Evolutionary conservation across 2,113 vertebrate genomes (phyloP).

Genomic region (Sprattus sprattus): DNA sequence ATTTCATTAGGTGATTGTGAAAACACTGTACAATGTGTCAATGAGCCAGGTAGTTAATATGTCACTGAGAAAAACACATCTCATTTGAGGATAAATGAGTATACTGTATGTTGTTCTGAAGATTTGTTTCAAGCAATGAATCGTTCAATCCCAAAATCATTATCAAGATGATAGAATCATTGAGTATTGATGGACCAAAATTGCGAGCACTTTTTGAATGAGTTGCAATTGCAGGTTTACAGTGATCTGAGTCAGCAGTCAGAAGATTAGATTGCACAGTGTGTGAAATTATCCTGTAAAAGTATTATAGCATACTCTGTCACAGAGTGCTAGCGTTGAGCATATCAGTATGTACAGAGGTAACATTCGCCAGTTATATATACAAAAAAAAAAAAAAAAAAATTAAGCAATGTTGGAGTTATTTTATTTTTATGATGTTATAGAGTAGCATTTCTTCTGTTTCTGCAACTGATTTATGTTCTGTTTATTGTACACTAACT

Average conservation of each 20-base stretch:
- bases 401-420: background rate
- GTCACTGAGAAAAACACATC: background rate
- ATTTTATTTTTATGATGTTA: constrained; percentile 10
- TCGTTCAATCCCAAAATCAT: background rate
- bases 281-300: constrained; percentile 14
- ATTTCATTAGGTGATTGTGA: background rate
- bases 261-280: background rate
- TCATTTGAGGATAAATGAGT: background rate
- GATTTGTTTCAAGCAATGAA: background rate
- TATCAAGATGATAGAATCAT: background rate
- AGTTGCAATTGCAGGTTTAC: background rate
- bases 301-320: background rate
- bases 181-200: constrained; percentile 3
- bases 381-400: background rate
- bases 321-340: background rate
- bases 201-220: constrained; percentile 13
- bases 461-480: constrained; percentile 41
- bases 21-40: background rate
- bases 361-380: constrained; percentile 3
- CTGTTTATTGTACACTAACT: constrained; percentile 40
- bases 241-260: background rate
- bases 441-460: constrained; percentile 27
- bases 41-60: background rate
- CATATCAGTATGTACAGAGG: constrained; percentile 15
- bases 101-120: background rate